phyloP scores from a whole-genome alignment of 2,888 invertebrate species.

The Watsonalla cultraria region DNA sequence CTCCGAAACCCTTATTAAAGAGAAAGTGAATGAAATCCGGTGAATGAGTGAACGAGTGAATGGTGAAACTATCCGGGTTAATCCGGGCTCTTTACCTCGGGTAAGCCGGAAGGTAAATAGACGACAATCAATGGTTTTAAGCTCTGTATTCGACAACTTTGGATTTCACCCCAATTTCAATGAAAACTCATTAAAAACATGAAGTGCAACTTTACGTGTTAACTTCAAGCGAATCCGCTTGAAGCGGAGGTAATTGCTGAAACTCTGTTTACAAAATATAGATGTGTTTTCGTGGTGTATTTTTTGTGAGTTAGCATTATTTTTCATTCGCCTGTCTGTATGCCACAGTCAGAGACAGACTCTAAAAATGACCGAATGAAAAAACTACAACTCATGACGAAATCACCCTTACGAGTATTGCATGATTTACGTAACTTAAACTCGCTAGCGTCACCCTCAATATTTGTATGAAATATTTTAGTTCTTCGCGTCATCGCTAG shows the following conservation, averaged over 20 bases:
- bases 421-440: too few relatives aligned
- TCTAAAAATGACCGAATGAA: too few relatives aligned
- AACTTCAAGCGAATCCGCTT: neutral
- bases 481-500: too few relatives aligned
- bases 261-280: neutral
- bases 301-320: too few relatives aligned
- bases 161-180: conserved; percentile 26
- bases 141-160: conserved; percentile 16
- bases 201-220: conserved; percentile 20
- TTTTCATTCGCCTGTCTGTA: too few relatives aligned
- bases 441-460: too few relatives aligned
- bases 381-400: too few relatives aligned
- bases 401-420: too few relatives aligned
- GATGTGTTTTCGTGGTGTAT: too few relatives aligned
- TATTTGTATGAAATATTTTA: too few relatives aligned
- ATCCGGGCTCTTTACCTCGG: conserved; percentile 22
- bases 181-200: conserved; percentile 33
- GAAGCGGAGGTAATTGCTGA: neutral
- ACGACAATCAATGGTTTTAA: conserved; percentile 23
- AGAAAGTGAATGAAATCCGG: conserved; percentile 29
- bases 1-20: conserved; percentile 35
- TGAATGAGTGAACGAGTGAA: conserved; percentile 43
- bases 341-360: too few relatives aligned
- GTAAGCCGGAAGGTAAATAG: conserved; percentile 40
- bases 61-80: conserved; percentile 32